These are phyloP conservation scores for Papilio glaucus DNA, from an alignment of 1,140 invertebrate species.

Conservation along the genomic window DNA sequence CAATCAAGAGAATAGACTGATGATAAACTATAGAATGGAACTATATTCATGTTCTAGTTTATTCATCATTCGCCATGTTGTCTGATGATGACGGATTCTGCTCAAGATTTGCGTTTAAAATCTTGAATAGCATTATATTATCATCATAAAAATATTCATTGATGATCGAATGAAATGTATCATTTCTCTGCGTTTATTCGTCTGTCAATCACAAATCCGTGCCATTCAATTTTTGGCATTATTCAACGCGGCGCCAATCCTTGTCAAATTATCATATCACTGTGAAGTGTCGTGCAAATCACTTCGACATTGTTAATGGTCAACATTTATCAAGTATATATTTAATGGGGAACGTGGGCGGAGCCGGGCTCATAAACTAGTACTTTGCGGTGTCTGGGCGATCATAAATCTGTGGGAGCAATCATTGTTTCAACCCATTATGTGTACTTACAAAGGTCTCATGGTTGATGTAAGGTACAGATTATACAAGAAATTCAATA, in stretches of 20 bases:
- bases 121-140: too few relatives aligned
- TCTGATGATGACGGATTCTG: too few relatives aligned
- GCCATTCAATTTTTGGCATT: not conserved
- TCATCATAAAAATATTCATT: too few relatives aligned
- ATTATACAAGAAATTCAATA: too few relatives aligned
- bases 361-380: conserved; percentile 12
- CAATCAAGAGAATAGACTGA: too few relatives aligned
- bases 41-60: too few relatives aligned
- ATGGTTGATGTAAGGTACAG: not conserved
- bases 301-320: conserved; percentile 13
- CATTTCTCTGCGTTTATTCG: too few relatives aligned
- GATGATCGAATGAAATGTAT: too few relatives aligned
- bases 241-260: not conserved
- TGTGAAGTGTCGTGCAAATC: conserved; percentile 7
- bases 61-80: too few relatives aligned
- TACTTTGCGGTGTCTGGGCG: not conserved
- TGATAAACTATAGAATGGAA: too few relatives aligned
- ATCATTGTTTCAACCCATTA: conserved; percentile 13
- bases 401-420: not conserved
- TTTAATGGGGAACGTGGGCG: conserved; percentile 19
- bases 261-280: not conserved
- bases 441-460: not conserved
- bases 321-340: conserved; percentile 21
- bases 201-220: too few relatives aligned
- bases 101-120: too few relatives aligned